These are phyloP conservation scores for Heliornis fulica DNA, from an alignment of 2,113 vertebrate species.

Conservation along the genomic window DNA sequence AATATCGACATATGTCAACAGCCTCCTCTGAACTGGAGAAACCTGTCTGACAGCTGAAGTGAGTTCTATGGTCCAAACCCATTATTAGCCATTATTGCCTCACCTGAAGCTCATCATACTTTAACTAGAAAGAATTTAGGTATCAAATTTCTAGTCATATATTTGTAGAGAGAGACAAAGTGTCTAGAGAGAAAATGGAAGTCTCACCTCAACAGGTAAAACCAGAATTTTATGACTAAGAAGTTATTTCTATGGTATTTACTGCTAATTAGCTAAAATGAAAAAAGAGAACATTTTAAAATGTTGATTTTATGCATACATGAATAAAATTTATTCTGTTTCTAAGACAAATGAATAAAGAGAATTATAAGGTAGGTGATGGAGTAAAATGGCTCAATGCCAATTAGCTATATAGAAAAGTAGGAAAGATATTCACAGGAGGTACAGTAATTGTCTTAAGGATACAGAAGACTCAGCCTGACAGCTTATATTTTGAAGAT, in stretches of 20 bases:
- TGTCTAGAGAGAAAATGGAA: not conserved
- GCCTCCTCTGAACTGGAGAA: not conserved
- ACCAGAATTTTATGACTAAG: not conserved
- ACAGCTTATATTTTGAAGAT: not conserved
- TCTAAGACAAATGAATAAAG: not conserved
- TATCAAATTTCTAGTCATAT: not conserved
- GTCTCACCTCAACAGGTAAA: not conserved
- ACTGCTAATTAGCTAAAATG: not conserved
- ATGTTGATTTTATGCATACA: not conserved
- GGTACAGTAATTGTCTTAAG: not conserved
- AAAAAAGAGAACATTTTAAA: not conserved
- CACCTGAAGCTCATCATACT: not conserved
- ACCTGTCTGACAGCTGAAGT: not conserved
- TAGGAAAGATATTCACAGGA: not conserved
- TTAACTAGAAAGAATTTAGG: not conserved
- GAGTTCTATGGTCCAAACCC: not conserved
- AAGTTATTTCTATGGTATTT: not conserved
- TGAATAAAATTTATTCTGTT: not conserved
- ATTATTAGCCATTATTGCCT: not conserved
- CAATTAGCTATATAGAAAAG: not conserved
- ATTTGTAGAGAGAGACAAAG: not conserved
- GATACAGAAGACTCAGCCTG: not conserved
- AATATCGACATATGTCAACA: not conserved
- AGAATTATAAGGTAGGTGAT: not conserved
- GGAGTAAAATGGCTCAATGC: not conserved